phyloP scores from a whole-genome alignment of 2,797 vertebrate genomes.

The Coluber constrictor region DNA sequence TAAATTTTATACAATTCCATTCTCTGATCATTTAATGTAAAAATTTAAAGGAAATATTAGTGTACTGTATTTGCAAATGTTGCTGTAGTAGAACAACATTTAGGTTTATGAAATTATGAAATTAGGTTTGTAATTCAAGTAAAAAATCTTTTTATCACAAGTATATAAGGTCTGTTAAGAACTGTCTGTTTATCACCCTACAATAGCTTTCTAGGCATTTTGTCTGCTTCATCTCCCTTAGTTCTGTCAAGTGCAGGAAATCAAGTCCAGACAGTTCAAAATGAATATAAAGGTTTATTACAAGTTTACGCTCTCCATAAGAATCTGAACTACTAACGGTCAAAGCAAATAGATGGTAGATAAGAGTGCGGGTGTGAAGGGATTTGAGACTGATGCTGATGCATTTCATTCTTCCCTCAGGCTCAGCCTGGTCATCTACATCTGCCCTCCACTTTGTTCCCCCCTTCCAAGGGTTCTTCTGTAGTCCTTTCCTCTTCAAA shows the following conservation, averaged over 20 bases:
- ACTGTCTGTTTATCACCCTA: not conserved
- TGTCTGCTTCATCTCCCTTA: not conserved
- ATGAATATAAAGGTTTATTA: not conserved
- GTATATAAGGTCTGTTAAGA: not conserved
- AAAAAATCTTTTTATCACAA: not conserved
- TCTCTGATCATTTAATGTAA: not conserved
- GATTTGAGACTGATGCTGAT: not conserved
- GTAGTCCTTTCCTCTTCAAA: not conserved
- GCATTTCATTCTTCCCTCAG: not conserved
- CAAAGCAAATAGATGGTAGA: not conserved
- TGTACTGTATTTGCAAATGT: not conserved
- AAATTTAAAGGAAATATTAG: not conserved
- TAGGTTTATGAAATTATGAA: not conserved
- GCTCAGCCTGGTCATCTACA: not conserved
- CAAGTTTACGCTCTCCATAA: not conserved
- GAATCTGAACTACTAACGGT: not conserved
- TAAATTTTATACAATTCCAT: not conserved
- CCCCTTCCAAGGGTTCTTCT: not conserved
- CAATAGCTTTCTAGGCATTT: not conserved
- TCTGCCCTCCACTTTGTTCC: not conserved
- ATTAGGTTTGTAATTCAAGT: not conserved
- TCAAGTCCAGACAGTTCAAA: not conserved
- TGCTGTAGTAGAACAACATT: not conserved
- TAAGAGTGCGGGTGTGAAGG: not conserved
- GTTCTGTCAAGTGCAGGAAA: not conserved